Evolutionary conservation across 2,888 invertebrate genomes (phyloP).

Genomic region (Harmothoe impar): DNA sequence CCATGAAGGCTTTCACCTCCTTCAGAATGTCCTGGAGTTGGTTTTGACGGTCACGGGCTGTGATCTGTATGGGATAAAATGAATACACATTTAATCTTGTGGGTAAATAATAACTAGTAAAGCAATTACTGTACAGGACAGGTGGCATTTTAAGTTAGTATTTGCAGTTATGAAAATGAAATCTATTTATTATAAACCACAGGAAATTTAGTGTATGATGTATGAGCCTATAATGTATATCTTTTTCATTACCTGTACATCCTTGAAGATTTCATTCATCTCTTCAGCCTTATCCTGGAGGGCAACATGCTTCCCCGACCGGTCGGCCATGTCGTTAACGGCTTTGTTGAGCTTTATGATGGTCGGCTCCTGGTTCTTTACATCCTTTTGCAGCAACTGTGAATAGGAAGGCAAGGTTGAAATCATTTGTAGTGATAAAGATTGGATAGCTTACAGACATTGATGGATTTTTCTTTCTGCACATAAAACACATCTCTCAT

Average conservation of each 20-base stretch:
- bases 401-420: not conserved
- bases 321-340: slow-evolving; percentile 76
- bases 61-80: slow-evolving; percentile 11
- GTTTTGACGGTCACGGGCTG: slow-evolving; percentile 80
- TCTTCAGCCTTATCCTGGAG: slow-evolving; percentile 77
- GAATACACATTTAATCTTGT: not conserved
- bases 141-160: too few relatives aligned
- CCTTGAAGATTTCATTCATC: slow-evolving; percentile 79
- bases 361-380: slow-evolving; percentile 78
- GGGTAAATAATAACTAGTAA: not conserved
- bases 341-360: slow-evolving; percentile 79
- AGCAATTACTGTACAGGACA: too few relatives aligned
- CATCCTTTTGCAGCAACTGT: slow-evolving; percentile 80
- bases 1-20: slow-evolving; percentile 82
- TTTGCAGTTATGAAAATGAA: too few relatives aligned
- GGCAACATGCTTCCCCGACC: slow-evolving; percentile 69
- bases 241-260: slow-evolving; percentile 70
- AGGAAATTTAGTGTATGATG: too few relatives aligned
- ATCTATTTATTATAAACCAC: too few relatives aligned
- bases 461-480: too few relatives aligned
- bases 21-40: slow-evolving; percentile 81
- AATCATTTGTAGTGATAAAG: too few relatives aligned
- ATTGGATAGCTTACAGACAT: too few relatives aligned
- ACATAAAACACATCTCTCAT: too few relatives aligned
- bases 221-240: not conserved